phyloP scores from a whole-genome alignment of 1,140 invertebrate genomes.

The Diachasma alloeum region DNA sequence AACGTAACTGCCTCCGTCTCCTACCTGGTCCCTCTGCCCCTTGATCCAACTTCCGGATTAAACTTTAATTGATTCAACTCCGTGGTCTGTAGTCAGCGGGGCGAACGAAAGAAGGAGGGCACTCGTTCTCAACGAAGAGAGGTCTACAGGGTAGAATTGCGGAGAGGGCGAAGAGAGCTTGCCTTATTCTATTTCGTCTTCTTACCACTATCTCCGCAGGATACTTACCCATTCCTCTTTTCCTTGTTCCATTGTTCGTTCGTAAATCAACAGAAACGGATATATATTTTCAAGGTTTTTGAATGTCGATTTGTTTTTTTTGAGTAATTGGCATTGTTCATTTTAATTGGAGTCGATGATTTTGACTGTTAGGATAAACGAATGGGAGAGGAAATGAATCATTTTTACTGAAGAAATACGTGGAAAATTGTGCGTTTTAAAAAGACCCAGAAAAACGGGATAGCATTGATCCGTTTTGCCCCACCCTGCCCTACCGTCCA shows the following conservation, averaged over 20 bases:
- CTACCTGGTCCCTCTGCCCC: neutral
- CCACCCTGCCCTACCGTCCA: too few species aligned
- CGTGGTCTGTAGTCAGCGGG: conserved; percentile 47
- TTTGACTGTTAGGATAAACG: too few species aligned
- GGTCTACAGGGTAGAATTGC: neutral
- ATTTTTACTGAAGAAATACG: too few species aligned
- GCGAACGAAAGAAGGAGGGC: neutral
- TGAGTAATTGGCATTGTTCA: too few species aligned
- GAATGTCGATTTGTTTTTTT: too few species aligned
- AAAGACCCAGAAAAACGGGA: too few species aligned
- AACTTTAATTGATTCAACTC: conserved; percentile 65
- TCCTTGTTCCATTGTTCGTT: neutral
- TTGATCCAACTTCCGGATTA: conserved; percentile 60
- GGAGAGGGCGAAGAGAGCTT: neutral
- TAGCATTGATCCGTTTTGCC: too few species aligned
- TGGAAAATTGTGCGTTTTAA: too few species aligned
- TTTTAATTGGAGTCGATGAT: too few species aligned
- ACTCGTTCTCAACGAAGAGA: neutral
- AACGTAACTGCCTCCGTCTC: conserved; percentile 26
- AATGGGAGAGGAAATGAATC: too few species aligned
- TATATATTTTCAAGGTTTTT: too few species aligned
- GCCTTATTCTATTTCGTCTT: neutral
- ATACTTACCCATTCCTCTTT: neutral
- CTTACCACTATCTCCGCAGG: neutral
- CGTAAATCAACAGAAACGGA: neutral